Percentiles rank a stretch among this genome's conserved stretches.
phyloP scores from a whole-genome alignment of 1,140 invertebrate genomes.

The Dreissena rostriformis region DNA sequence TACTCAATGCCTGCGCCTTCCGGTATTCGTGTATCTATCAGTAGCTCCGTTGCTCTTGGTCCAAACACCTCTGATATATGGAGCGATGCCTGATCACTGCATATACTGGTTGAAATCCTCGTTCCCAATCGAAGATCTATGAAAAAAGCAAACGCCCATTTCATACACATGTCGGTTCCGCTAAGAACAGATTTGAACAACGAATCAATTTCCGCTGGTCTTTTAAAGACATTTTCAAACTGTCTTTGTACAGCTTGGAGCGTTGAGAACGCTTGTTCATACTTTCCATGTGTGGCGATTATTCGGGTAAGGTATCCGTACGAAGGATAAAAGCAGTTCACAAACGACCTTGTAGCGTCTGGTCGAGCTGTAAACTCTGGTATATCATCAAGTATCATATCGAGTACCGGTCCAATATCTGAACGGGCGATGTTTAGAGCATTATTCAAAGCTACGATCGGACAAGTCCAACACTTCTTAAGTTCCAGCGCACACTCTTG shows the following conservation, averaged over 20 bases:
- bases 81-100: neutral
- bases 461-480: neutral
- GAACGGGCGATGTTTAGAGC: neutral
- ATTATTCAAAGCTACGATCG: conserved; percentile 4
- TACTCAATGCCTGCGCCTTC: conserved; percentile 8
- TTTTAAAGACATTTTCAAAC: neutral
- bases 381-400: neutral
- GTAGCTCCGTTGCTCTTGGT: neutral
- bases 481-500: neutral
- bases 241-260: neutral
- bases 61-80: conserved; percentile 32
- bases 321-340: neutral
- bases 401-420: neutral
- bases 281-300: neutral
- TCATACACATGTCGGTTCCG: neutral
- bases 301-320: neutral
- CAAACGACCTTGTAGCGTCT: neutral
- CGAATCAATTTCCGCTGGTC: neutral
- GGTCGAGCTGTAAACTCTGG: neutral
- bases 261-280: neutral
- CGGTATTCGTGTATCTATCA: conserved; percentile 11
- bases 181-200: neutral
- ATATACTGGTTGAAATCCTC: neutral
- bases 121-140: conserved; percentile 8
- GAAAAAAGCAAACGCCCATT: conserved; percentile 28